Base-by-base conservation (phyloP, 2,888 invertebrate species). In the Ectropis crepuscularia region DNA sequence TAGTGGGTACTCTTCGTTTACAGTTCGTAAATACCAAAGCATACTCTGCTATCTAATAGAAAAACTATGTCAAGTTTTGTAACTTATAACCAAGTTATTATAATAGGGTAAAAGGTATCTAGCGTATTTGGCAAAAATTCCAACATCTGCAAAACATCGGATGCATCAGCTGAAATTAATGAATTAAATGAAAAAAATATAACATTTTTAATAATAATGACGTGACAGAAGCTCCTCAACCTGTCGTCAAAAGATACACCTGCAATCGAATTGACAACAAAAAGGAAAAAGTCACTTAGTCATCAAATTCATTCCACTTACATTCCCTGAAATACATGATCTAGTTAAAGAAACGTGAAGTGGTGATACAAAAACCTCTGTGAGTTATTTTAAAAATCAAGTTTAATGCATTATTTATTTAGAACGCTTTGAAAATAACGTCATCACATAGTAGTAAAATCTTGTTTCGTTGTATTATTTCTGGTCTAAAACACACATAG, bases 271-370 rank as follows among this genome's bases (percentile, higher is more conserved):
- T 80, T 78, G 82, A 85, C 77, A 83, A 83, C n/a, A 81, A 88
- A 57, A 64, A 50, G 54, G 43, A 55, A 60, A 63, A 64, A 65
- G 60, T 65, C 57, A 65, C 64, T 65, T 65, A 85, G 83, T 83
- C 86, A 89, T 87, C 87, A 89, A 88, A 86, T 87, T 90, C 91
- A 90, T 90, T 90, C 90, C 90, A 90, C 88, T 90, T 90, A 88
- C 90, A 90, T 88, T 89, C 86, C 90, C 88, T 88, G 87, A 82
- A 88, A 88, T 78, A 84, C 81, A 83, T 83, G 83, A 87, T 85
- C 81, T 81, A 85, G 85, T 83, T 82, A 86, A 81, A 84, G 77
- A 85, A 82, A 86, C 81, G 86, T 88, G 88, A 87, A 88, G 88
- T 86, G 87, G 89, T 89, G 88, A 89, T 90, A 88, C 85, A 87